Base-by-base conservation (phyloP, 2,888 invertebrate genomes). In the Norana najaformis region DNA sequence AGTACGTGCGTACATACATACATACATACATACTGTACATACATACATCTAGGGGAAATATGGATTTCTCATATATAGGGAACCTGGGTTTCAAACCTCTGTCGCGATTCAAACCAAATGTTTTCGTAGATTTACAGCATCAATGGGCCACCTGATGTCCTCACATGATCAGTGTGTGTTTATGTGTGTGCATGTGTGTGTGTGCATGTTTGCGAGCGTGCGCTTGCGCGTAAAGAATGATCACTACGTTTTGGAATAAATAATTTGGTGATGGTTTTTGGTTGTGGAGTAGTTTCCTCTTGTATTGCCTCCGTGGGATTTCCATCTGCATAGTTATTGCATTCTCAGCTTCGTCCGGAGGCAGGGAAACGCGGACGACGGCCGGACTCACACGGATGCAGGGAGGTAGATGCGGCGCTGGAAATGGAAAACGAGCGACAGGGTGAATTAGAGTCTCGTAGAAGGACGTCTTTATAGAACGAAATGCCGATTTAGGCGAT, bases 321-420 rank as follows among this genome's bases (percentile, higher is more conserved):
- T n/a, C 30, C 69, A n/a, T 69, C 69, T 69, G 69, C 69, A 69
- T 69, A 69, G 69, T 69, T 69, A 69, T 69, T 69, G 69, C 69
- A 11, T 69, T 30, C 69, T 69, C 69, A 69, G 69, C 69, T n/a
- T 5, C 69, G 30, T n/a, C 69, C 69, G 69, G 69, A 69, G 69
- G 69, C 69, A n/a, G 69, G 30, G n/a, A 69, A 69, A 6, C n/a
- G 69, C n/a, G 69, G 69, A 69, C 69, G n/a, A n/a, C n/a, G 69
- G 69, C 4, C 30, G 8, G n/a, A n/a, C n/a, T 11, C 69, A n/a
- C 18, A 47, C 47, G 18, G 69, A 30, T 69, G 69, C 30, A 69
- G 5, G 69, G 5, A 23, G 53, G 69, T 4, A 47, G 47, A 47
- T 16, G 47, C 11, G 47, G 14, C 47, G 47, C 47, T 18, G 11